Evolutionary conservation across 2,113 vertebrate genomes (phyloP).

Genomic region (Spheniscus mendiculus): DNA sequence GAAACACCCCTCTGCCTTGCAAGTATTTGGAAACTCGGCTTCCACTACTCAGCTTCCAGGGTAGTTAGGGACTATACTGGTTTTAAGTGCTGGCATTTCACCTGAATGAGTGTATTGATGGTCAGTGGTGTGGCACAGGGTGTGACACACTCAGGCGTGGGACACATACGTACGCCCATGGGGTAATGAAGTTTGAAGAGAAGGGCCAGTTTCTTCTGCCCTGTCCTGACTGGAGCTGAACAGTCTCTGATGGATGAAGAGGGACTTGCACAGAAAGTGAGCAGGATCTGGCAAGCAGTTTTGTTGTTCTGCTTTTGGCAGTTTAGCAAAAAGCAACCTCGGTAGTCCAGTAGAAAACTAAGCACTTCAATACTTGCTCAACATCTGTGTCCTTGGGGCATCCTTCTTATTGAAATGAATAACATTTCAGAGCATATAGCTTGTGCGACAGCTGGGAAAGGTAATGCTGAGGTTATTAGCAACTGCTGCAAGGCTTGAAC

Average conservation of each 20-base stretch:
- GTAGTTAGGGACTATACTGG: background rate
- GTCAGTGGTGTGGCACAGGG: background rate
- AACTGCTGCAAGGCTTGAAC: background rate
- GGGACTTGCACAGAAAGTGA: background rate
- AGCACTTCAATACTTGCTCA: background rate
- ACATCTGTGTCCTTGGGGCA: background rate
- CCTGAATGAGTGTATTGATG: background rate
- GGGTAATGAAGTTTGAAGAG: background rate
- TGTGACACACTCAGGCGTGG: background rate
- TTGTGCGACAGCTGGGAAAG: background rate
- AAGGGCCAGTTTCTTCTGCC: background rate
- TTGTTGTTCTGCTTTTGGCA: background rate
- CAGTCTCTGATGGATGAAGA: background rate
- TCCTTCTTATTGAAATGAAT: background rate
- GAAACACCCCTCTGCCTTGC: background rate
- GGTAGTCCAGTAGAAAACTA: background rate
- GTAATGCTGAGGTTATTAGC: background rate
- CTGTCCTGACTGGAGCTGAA: background rate
- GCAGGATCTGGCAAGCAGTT: background rate
- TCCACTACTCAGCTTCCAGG: background rate
- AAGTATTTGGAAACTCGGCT: background rate
- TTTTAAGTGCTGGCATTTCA: background rate
- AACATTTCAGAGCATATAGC: background rate
- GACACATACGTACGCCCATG: accelerated
- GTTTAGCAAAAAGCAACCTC: background rate